Conservation (phyloP, 2,888 invertebrate genomes). For the Tenthredo mesomela region DNA sequence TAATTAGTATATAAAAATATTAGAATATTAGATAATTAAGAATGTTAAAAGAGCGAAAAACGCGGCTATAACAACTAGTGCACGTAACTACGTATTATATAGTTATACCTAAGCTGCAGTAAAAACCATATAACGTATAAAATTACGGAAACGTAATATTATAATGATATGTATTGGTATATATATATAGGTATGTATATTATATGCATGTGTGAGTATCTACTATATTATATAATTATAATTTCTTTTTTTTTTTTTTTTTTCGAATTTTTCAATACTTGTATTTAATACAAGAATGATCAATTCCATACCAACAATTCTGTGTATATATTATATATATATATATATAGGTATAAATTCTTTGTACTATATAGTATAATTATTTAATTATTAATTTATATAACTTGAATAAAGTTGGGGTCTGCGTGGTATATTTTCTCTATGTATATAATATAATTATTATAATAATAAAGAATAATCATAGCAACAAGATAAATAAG, state of each 20-base stretch:
- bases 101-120: conserved; percentile 3
- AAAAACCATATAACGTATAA: not conserved
- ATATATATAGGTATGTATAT: not conserved
- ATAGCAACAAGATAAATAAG: not conserved
- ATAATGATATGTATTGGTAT: not conserved
- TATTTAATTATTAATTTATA: not conserved
- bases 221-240: not conserved
- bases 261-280: not conserved
- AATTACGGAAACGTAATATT: not conserved
- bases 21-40: not conserved
- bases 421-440: not conserved
- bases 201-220: not conserved
- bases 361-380: not conserved
- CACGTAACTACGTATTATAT: not conserved
- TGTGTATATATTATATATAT: not conserved
- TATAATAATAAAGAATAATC: not conserved
- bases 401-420: not conserved
- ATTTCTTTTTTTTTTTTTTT: not conserved
- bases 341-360: not conserved
- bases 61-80: not conserved
- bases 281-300: not conserved
- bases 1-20: not conserved
- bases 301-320: not conserved
- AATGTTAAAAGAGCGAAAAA: not conserved
- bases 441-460: not conserved